Evolutionary conservation across 2,113 vertebrate species (phyloP), one percentile per base, ranked within the genome.

Genomic region (Ammospiza caudacuta): DNA sequence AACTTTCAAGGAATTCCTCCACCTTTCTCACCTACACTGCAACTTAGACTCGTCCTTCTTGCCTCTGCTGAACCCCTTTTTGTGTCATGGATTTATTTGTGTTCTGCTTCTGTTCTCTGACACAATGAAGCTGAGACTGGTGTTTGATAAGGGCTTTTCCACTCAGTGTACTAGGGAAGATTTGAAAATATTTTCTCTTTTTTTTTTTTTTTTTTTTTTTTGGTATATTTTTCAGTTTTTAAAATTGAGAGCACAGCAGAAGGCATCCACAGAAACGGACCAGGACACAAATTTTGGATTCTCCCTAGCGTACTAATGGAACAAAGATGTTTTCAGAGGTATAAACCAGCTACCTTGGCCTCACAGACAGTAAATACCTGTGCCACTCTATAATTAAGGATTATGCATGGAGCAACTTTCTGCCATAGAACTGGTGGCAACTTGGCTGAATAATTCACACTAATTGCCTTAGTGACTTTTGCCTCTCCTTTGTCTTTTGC

Each of bases 301-400:
- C 11, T 76, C 14, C 10, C 15, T n/a, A 11, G 9, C 63, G 31
- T 28, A 49, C 46, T 73, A 58, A 31, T 25, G 6, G n/a, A 83
- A 79, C 15, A 87, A 87, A 52, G 28, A 33, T 18, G 35, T 83
- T 82, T 87, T 79, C 44, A 79, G 84, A 85, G 11, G 5, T 68
- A 11, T 84, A 55, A 57, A 33, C 64, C 47, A 57, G 20, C 33
- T 96, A 54, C 91, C 72, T 95, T 88, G 95, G 88, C 12, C 75
- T 97, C 31, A 96, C 86, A 79, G 82, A 74, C 68, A 94, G 87
- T 92, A 96, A 90, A 73, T 77, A 72, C 12, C 43, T 81, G 19
- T 61, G 69, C 20, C 37, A 41, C 13, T 5, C 5, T 47, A 5
- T 69, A 62, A 72, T 77, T 83, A 73, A 61, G 66, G n/a, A 72